Evolutionary conservation across 1,140 invertebrate species (phyloP), one percentile per base, ranked within the genome.

Genomic region (Periplaneta americana): DNA sequence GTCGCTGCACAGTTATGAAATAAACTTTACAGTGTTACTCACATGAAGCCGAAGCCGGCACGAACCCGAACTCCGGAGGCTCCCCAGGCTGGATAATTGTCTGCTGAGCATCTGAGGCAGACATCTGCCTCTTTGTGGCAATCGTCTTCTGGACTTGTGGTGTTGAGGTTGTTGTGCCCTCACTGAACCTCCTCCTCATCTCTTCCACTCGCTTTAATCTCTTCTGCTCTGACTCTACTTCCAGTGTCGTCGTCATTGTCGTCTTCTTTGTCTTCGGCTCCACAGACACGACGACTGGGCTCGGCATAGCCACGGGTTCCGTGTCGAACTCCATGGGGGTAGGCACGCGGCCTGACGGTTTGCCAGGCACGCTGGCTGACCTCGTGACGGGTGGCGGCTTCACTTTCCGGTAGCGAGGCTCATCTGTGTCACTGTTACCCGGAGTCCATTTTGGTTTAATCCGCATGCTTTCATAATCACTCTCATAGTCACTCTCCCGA

Each of bases 401-500:
- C 18, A 94, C 93, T 83, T 89, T 91, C 10, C 92, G 88, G 83
- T 93, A 94, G 28, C 89, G 88, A 0, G 90, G 89, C 31, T 91
- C 91, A 39, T 92, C 89, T 0, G 88, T 89, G 77, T 92, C 91
- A 77, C 88, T 89, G 34, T 91, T 91, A 18, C 89, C 86, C 0
- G 93, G 92, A 2, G 89, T 87, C 93, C 93, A 93, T 75, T 91
- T 90, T 0, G 92, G 88, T 76, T 88, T 90, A 80, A 93, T 93
- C 83, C 87, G 88, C 0, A 88, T 88, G n/a, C 86, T 86, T 75
- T 94, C 93, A 2, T 91, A 87, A 82, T 94, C 93, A 86, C 92
- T 94, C 83, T 94, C 93, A 83, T 94, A 94, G 83, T 94, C 93
- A 66, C 92, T 93, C 83, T 94, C 93, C 1, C 90, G 87, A 81